Base-by-base conservation (phyloP, 2,797 vertebrate genomes). In the Hippopotamyrus pictus region DNA sequence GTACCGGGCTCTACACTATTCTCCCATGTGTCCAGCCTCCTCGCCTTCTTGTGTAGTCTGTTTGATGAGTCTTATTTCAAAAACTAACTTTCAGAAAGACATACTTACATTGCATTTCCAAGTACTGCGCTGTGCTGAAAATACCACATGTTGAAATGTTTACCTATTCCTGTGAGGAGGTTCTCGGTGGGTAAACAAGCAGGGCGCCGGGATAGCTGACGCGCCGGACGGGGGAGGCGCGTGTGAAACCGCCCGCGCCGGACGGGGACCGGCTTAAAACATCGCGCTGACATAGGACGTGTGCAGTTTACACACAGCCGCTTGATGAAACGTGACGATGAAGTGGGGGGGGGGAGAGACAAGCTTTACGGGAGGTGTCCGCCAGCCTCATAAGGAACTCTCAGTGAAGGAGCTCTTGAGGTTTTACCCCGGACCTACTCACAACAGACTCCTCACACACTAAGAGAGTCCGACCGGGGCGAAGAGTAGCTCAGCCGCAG, bases 401-500 rank as follows among this genome's bases (percentile, higher is more conserved):
- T 86, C 85, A 86, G 85, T 54, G 85, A 86, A 54, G 7, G 51
- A 37, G 11, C 85, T 3, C 17, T 12, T 51, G 11, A 33, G 12
- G 51, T 57, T 54, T 57, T 86, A 14, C 59, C 33, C 6, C 19
- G 37, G 54, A 85, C 29, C 59, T 62, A 48, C 12, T 59, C 82
- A 62, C 25, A 69, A 51, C 54, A 89, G 54, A 65, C 82, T 14
- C 48, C 44, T 86, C 25, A 86, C 46, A 89, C 83, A 89, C 50
- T 65, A 7, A 69, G 83, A 25, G 69, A 89, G 91, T 89, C 89
- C 86, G 83, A 46, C 88, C 57, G 87, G 89, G 88, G 86, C 86
- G 62, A 76, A 62, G 62, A 88, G 17, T 19, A 19, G 33, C 73
- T 19, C 14, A 0, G 90, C 37, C 65, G 92, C 92, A 93, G 89